Conservation (phyloP, 2,797 vertebrate species). For the Eulemur albifrons region DNA sequence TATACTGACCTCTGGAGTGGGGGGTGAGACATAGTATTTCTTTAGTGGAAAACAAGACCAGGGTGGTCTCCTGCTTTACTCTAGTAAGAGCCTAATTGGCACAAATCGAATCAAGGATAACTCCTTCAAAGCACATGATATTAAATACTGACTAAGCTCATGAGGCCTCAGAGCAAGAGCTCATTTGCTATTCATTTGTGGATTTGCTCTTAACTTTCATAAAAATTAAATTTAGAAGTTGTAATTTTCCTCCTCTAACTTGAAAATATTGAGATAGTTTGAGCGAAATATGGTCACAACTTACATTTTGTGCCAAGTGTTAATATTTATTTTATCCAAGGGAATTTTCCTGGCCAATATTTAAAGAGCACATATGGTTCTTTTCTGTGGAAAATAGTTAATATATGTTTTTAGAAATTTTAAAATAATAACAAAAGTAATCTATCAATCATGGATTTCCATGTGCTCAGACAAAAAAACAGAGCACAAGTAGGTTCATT, state of each 20-base stretch:
- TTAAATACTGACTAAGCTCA: not conserved
- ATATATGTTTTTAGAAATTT: slow-evolving; percentile 50
- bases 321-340: slow-evolving; percentile 67
- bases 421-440: slow-evolving; percentile 55
- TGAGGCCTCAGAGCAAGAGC: not conserved
- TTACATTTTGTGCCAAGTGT: slow-evolving; percentile 38
- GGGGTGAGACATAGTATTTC: not conserved
- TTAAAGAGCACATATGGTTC: slow-evolving; percentile 49
- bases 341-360: slow-evolving; percentile 5
- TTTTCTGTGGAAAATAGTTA: slow-evolving; percentile 59
- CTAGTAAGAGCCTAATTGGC: not conserved
- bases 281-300: slow-evolving; percentile 34
- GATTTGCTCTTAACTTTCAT: not conserved
- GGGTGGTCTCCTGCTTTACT: not conserved
- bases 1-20: not conserved
- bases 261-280: not conserved
- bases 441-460: not conserved
- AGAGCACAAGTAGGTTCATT: not conserved
- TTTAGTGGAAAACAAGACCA: not conserved
- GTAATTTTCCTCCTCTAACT: slow-evolving; percentile 6
- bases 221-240: slow-evolving; percentile 35
- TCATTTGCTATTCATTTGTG: not conserved
- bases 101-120: not conserved
- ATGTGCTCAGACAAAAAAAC: not conserved
- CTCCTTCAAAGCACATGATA: not conserved